These are phyloP conservation scores for Lagenorhynchus albirostris DNA, from an alignment of 2,113 vertebrate genomes.

Conservation along the genomic window DNA sequence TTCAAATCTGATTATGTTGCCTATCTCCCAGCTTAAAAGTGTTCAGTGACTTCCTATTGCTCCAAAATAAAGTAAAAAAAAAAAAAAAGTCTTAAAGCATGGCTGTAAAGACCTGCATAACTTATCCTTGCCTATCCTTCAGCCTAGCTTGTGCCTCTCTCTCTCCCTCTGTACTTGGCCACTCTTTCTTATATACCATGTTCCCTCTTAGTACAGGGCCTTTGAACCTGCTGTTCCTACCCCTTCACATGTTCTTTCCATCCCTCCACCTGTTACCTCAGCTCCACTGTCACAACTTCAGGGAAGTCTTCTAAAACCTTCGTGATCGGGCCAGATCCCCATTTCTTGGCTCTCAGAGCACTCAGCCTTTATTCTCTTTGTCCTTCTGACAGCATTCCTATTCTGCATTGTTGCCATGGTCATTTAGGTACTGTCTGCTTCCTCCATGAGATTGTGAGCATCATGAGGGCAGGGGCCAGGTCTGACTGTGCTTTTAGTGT, in stretches of 20 bases:
- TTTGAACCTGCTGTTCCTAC: not conserved
- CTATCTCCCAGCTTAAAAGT: not conserved
- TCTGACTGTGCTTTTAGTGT: rapidly evolving
- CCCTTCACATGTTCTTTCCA: not conserved
- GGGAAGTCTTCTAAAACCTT: not conserved
- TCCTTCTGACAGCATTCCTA: not conserved
- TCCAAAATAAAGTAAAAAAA: not conserved
- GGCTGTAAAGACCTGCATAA: not conserved
- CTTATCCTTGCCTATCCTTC: not conserved
- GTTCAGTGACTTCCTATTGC: not conserved
- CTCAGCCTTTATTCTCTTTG: not conserved
- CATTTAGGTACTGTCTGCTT: not conserved
- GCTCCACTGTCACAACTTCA: not conserved
- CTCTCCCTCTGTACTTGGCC: not conserved
- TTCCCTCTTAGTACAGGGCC: not conserved
- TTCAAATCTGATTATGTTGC: not conserved
- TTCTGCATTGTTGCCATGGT: not conserved
- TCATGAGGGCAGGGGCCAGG: rapidly evolving
- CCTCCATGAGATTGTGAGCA: not conserved
- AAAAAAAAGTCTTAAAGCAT: not conserved
- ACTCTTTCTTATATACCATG: not conserved
- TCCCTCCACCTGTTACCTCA: not conserved
- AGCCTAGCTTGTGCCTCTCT: not conserved
- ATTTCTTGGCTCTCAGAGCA: not conserved
- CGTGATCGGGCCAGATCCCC: not conserved